Conservation (phyloP, 2,797 vertebrate species). For the Smutsia temminckii region DNA sequence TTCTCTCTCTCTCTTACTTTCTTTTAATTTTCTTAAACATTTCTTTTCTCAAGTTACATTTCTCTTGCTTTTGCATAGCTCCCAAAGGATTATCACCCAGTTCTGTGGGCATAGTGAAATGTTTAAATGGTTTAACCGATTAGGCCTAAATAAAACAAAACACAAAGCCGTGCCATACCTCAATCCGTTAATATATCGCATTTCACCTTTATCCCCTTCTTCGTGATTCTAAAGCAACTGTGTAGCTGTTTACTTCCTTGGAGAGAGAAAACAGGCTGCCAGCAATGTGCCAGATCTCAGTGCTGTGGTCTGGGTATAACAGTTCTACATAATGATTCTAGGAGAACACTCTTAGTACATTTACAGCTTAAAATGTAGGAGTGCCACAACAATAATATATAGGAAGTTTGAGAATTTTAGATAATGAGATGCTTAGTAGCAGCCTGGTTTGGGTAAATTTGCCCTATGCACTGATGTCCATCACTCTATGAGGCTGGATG, state of each 20-base stretch:
- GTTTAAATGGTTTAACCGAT: slow-evolving; percentile 26
- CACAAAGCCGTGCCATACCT: background rate
- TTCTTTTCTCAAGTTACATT: background rate
- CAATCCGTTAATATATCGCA: slow-evolving; percentile 34
- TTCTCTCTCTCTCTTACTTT: background rate
- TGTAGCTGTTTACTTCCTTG: slow-evolving; percentile 35
- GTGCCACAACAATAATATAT: background rate
- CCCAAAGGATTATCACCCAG: background rate
- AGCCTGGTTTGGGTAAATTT: background rate
- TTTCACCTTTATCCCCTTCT: slow-evolving; percentile 50
- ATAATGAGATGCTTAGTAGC: background rate
- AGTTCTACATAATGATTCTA: background rate
- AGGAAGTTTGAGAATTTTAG: background rate
- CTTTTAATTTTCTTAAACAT: background rate
- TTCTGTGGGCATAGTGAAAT: background rate
- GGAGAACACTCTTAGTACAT: background rate
- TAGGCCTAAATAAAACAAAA: slow-evolving; percentile 4
- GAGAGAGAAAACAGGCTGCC: slow-evolving; percentile 45
- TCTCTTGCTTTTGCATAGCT: background rate
- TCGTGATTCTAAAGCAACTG: slow-evolving; percentile 38
- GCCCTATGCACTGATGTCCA: background rate
- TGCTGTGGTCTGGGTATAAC: background rate
- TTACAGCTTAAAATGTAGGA: background rate
- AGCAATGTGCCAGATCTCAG: background rate
- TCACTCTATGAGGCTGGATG: background rate